A percentile compares a stretch with the other conserved stretches of the same genome.
Conservation (phyloP, 2,888 invertebrate species). For the Andrena marginata region DNA sequence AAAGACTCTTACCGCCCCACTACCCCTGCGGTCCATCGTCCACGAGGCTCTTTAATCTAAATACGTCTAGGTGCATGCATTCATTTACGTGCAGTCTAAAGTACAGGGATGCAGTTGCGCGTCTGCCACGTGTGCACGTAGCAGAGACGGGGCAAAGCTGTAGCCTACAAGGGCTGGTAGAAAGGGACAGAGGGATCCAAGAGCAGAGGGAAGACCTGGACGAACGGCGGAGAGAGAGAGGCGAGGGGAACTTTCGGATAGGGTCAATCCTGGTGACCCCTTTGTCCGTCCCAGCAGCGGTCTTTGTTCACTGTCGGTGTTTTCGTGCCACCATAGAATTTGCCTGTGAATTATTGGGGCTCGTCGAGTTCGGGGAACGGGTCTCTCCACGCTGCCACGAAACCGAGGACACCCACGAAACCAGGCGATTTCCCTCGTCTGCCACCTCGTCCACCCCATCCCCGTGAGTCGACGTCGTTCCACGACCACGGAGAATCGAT, state of each 20-base stretch:
- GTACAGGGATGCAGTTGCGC: conserved; percentile 26
- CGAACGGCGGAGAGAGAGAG: conserved; percentile 16
- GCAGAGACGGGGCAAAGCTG: neutral
- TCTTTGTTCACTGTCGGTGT: conserved; percentile 70
- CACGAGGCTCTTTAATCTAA: conserved; percentile 35
- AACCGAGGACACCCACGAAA: conserved; percentile 41
- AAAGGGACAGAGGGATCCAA: neutral
- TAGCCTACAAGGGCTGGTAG: neutral
- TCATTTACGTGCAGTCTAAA: conserved; percentile 35
- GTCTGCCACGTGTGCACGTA: neutral
- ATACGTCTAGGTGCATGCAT: conserved; percentile 26
- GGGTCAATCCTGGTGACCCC: conserved; percentile 62
- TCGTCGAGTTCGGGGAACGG: conserved; percentile 41
- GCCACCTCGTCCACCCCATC: neutral
- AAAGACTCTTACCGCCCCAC: neutral
- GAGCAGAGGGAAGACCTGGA: neutral
- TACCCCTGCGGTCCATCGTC: neutral
- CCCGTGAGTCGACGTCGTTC: neutral
- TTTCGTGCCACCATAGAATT: conserved; percentile 77
- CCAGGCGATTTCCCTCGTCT: conserved; percentile 29
- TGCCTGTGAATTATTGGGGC: conserved; percentile 76
- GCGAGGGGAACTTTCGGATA: conserved; percentile 41
- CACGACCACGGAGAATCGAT: conserved; percentile 15
- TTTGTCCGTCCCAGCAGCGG: conserved; percentile 58
- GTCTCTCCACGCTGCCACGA: conserved; percentile 34